phyloP scores from a whole-genome alignment of 2,797 vertebrate genomes.

The Lepilemur ruficaudatus region DNA sequence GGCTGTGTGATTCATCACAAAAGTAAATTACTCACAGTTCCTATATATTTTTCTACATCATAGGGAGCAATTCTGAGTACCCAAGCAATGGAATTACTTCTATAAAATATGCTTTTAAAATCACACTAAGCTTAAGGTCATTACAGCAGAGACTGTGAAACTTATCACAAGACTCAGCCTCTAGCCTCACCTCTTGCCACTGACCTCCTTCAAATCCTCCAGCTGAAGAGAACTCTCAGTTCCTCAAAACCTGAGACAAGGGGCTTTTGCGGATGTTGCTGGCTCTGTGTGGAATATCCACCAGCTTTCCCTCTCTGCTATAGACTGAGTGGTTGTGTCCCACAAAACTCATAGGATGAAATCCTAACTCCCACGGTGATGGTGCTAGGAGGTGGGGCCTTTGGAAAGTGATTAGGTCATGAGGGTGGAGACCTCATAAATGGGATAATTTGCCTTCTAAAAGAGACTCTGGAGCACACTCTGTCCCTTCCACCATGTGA shows the following conservation, averaged over 20 bases:
- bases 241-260: neutral
- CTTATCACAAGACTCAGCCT: neutral
- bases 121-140: neutral
- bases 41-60: neutral
- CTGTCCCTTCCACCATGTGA: neutral
- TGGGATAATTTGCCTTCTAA: neutral
- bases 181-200: neutral
- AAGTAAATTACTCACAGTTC: neutral
- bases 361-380: neutral
- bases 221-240: neutral
- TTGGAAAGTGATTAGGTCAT: neutral
- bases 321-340: neutral
- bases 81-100: neutral
- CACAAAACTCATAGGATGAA: neutral
- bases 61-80: neutral
- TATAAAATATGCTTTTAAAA: slow-evolving; percentile 8
- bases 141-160: neutral
- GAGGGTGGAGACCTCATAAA: neutral
- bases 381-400: neutral
- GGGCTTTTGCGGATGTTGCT: neutral
- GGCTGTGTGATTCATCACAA: neutral
- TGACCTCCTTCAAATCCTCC: neutral
- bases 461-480: neutral
- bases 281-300: neutral
- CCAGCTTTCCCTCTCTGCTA: too few species aligned